A percentile compares a stretch with the other conserved stretches of the same genome.
These are phyloP conservation scores for Tribolium madens DNA, from an alignment of 1,140 invertebrate genomes.

Conservation along the genomic window DNA sequence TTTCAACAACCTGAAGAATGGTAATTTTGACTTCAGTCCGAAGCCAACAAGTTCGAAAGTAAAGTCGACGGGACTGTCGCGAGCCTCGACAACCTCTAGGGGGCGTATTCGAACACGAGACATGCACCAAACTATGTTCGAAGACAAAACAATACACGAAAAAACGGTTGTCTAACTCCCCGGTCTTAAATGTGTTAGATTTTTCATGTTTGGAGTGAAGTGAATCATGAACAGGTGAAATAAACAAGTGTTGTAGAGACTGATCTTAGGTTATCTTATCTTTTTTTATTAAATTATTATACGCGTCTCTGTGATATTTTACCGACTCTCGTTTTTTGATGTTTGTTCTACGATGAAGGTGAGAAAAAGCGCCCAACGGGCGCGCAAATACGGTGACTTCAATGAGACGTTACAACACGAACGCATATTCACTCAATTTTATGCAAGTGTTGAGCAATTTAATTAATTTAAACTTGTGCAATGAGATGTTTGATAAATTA, in stretches of 20 bases:
- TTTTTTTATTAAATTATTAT: no score
- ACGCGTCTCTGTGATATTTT: conserved; percentile 37
- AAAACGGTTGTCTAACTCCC: no score
- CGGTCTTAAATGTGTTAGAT: background rate
- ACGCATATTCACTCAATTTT: conserved; percentile 4
- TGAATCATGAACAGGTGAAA: conserved; percentile 42
- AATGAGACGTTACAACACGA: conserved; percentile 33
- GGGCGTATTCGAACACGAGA: conserved; percentile 20
- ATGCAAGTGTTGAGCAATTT: conserved; percentile 43
- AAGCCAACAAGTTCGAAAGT: background rate
- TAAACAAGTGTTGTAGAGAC: conserved; percentile 14
- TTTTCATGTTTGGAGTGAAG: background rate
- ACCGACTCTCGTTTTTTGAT: conserved; percentile 28
- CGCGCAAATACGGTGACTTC: conserved; percentile 26
- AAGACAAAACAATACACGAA: background rate
- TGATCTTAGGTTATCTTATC: conserved; percentile 32
- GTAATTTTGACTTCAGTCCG: background rate
- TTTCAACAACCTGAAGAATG: conserved; percentile 3
- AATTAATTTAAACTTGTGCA: conserved; percentile 18
- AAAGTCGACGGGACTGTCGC: background rate
- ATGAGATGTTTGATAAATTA: background rate
- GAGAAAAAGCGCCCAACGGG: conserved; percentile 29
- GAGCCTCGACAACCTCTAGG: conserved; percentile 10
- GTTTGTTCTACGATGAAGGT: conserved; percentile 51
- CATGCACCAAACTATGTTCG: conserved; percentile 15